Evolutionary conservation across 2,113 vertebrate genomes (phyloP).

Genomic region (Tylochromis polylepis): DNA sequence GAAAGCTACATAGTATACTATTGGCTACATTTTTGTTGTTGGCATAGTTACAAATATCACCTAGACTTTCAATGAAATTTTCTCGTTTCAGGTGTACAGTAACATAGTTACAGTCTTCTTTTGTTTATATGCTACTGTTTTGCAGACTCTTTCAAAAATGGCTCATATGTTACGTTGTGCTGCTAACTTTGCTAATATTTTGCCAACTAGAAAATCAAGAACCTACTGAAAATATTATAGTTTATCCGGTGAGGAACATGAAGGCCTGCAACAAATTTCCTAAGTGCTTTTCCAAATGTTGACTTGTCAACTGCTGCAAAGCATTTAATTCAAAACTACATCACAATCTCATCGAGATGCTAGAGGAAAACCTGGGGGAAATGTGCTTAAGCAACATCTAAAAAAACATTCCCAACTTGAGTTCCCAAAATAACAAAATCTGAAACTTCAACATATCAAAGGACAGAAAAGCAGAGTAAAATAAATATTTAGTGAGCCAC

Average conservation of each 20-base stretch:
- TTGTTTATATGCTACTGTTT: neutral
- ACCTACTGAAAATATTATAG: neutral
- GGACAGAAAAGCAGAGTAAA: neutral
- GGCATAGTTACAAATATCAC: neutral
- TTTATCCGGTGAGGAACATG: neutral
- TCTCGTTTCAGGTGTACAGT: neutral
- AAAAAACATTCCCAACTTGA: neutral
- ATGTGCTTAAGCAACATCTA: neutral
- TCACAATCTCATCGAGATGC: neutral
- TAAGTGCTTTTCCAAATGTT: neutral
- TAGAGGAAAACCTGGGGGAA: neutral
- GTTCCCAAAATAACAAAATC: neutral
- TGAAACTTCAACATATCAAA: neutral
- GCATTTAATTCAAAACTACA: neutral
- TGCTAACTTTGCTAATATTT: neutral
- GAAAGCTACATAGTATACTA: neutral
- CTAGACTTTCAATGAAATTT: neutral
- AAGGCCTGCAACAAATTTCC: neutral
- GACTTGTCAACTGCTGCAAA: neutral
- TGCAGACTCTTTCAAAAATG: neutral
- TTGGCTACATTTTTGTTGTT: neutral
- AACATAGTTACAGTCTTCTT: neutral
- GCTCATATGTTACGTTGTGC: neutral
- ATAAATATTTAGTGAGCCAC: neutral
- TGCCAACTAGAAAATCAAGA: neutral